Percentiles rank a stretch among this genome's conserved stretches.
Conservation (phyloP, 2,797 vertebrate species). For the Acanthurus tractus region DNA sequence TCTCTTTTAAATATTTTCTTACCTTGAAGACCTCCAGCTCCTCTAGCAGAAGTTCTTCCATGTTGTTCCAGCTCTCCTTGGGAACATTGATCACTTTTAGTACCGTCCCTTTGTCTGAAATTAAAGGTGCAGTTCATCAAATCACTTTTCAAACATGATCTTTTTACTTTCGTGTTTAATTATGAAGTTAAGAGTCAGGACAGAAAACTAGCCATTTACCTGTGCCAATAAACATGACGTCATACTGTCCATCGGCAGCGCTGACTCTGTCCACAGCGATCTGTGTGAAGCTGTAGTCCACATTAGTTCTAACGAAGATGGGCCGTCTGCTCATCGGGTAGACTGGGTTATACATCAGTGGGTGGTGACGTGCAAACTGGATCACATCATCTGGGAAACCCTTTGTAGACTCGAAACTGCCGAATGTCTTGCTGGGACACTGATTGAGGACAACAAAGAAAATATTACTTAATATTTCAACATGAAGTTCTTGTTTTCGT, state of each 20-base stretch:
- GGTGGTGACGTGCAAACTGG: constrained; percentile 97
- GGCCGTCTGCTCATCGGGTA: constrained; percentile 90
- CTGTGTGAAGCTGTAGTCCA: constrained; percentile 94
- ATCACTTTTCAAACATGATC: not conserved
- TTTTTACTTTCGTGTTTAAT: not conserved
- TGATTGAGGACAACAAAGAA: constrained; percentile 57
- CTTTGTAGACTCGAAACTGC: constrained; percentile 97
- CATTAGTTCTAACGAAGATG: constrained; percentile 90
- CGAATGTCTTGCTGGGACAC: constrained; percentile 98
- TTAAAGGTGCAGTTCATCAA: not conserved
- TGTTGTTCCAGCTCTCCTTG: constrained; percentile 90
- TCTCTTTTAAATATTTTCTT: constrained; percentile 50
- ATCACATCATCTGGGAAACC: constrained; percentile 97
- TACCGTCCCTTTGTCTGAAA: constrained; percentile 92
- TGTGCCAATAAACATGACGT: constrained; percentile 97
- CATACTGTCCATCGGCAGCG: constrained; percentile 92
- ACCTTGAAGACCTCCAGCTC: constrained; percentile 97
- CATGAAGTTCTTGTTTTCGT: not conserved
- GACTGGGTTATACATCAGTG: constrained; percentile 95
- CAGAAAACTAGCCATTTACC: constrained; percentile 73
- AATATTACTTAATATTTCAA: not conserved
- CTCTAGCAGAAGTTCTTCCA: constrained; percentile 93
- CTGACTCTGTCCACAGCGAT: constrained; percentile 91
- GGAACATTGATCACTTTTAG: constrained; percentile 96
- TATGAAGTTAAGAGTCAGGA: not conserved